A percentile compares a stretch with the other conserved stretches of the same genome.
Evolutionary conservation across 2,888 invertebrate species (phyloP).

Genomic region (Dryomyza anilis): DNA sequence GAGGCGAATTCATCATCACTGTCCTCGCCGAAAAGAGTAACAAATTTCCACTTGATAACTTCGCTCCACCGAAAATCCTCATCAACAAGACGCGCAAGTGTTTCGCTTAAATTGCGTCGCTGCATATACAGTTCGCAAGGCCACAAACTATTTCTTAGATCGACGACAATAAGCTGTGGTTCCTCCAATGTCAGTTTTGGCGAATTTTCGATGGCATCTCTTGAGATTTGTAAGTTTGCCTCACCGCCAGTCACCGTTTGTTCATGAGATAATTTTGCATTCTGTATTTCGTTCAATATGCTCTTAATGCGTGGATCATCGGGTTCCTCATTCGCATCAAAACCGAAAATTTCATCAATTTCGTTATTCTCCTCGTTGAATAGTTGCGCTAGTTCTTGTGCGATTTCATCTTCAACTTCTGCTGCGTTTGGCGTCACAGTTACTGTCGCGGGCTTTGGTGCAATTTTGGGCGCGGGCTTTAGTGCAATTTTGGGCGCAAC

Average conservation of each 20-base stretch:
- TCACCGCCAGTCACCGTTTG: no score
- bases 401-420: slow-evolving; percentile 45
- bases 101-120: slow-evolving; percentile 43
- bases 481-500: not conserved
- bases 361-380: slow-evolving; percentile 50
- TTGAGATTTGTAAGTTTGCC: not conserved
- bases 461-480: slow-evolving; percentile 3
- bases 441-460: not conserved
- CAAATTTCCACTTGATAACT: slow-evolving; percentile 45
- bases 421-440: slow-evolving; percentile 9
- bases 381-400: slow-evolving; percentile 47
- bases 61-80: slow-evolving; percentile 53
- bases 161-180: slow-evolving; percentile 6
- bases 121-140: slow-evolving; percentile 56
- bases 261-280: slow-evolving; percentile 34
- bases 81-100: slow-evolving; percentile 46
- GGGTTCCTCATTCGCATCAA: slow-evolving; percentile 39
- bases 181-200: not conserved
- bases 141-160: slow-evolving; percentile 52
- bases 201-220: not conserved
- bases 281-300: slow-evolving; percentile 47
- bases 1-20: slow-evolving; percentile 56
- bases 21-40: slow-evolving; percentile 53
- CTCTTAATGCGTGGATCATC: slow-evolving; percentile 46
- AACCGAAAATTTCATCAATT: slow-evolving; percentile 54